phyloP scores from a whole-genome alignment of 2,888 invertebrate genomes.

The Rhagonycha lutea region DNA sequence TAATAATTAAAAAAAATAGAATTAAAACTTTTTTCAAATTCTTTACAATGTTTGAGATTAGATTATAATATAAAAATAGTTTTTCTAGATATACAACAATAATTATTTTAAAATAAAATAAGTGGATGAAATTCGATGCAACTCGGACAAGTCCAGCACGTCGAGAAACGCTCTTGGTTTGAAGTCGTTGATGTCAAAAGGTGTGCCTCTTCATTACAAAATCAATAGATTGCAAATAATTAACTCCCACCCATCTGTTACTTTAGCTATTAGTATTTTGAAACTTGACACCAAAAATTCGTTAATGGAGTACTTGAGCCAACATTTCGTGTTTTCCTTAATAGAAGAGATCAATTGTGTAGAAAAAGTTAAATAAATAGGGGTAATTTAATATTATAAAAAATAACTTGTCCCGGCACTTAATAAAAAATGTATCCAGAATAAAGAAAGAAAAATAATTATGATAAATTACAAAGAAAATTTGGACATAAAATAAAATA shows the following conservation, averaged over 20 bases:
- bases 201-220: too few species aligned
- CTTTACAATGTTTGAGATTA: neutral
- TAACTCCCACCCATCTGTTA: neutral
- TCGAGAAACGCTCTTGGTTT: too few species aligned
- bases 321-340: neutral
- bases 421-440: neutral
- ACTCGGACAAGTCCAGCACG: too few species aligned
- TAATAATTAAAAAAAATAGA: conserved; percentile 42
- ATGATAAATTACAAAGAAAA: neutral
- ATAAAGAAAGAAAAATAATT: neutral
- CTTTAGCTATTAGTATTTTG: neutral
- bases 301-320: neutral
- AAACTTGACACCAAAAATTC: neutral
- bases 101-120: neutral
- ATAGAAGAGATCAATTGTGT: neutral
- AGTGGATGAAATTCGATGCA: too few species aligned
- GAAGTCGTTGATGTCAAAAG: too few species aligned
- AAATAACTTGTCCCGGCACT: neutral
- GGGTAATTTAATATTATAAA: neutral
- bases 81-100: neutral
- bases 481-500: neutral
- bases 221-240: neutral
- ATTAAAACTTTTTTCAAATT: neutral
- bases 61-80: neutral
- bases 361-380: neutral